Evolutionary conservation across 2,797 vertebrate genomes (phyloP), one percentile per base, ranked within the genome.

Genomic region (Microctenopoma steveboyesi): DNA sequence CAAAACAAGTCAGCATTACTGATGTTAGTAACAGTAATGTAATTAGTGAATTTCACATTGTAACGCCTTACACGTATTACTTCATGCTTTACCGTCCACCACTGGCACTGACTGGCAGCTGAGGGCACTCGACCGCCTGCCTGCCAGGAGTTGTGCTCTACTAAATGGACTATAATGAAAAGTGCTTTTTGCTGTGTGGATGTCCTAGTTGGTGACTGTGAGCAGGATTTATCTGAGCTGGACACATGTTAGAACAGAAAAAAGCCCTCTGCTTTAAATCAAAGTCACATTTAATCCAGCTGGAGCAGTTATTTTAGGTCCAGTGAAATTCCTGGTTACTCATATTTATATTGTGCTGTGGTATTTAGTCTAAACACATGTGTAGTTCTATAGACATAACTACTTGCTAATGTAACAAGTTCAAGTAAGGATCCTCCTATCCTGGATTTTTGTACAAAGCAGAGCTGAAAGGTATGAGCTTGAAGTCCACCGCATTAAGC

Each of bases 41-140:
- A 37, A 37, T 37, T 5, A 37, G 2, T 0, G 9, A 37, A 10
- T 37, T 37, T 37, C 35, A 37, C 7, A 37, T 10, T 2, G 35
- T 37, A 10, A 37, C 8, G 35, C 9, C 35, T 37, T 37, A 10
- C 35, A 37, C 35, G 28, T 30, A 6, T 30, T 30, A 30, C 28
- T 30, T 12, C 13, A 22, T 18, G 28, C 12, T 18, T 35, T 9
- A 35, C 57, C 18, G 15, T 9, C 28, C 15, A 22, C 25, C 62
- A 54, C 51, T 37, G 60, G 59, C 55, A 72, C 30, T 16, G 48
- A 47, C 49, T 61, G 55, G 35, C 63, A 75, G 61, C 16, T 39
- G 42, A 60, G 55, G 50, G 68, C 55, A 64, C 52, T 47, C 33
- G 4, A 64, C 55, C 27, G 53, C 48, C 59, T 37, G 33, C 53